Percentiles rank a stretch among this genome's conserved stretches.
These are phyloP conservation scores for Microtus montanus DNA, from an alignment of 2,113 vertebrate genomes.

Conservation along the genomic window DNA sequence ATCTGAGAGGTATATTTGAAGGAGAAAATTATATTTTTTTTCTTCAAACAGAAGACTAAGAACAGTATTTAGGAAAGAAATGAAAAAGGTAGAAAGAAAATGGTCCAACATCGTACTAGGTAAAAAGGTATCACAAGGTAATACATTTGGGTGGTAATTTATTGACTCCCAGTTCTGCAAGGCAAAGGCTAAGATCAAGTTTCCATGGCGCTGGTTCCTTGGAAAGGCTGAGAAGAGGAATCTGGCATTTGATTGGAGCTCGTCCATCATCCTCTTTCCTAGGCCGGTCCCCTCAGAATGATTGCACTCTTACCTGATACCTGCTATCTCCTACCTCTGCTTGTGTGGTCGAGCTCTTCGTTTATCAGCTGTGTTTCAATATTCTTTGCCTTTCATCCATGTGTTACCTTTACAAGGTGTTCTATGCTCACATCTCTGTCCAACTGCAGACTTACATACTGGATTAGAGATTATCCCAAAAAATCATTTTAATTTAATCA, in stretches of 20 bases:
- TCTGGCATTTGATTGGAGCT: neutral
- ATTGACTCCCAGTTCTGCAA: neutral
- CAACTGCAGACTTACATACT: neutral
- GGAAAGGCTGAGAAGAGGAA: neutral
- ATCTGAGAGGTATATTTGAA: neutral
- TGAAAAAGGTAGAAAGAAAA: neutral
- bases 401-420: neutral
- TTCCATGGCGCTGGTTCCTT: neutral
- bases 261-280: too few relatives aligned
- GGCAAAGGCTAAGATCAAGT: neutral
- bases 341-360: neutral
- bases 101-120: neutral
- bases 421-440: neutral
- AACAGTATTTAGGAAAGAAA: neutral
- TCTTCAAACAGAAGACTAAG: neutral
- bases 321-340: neutral
- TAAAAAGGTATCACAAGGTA: neutral
- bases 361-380: neutral
- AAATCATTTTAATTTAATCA: neutral
- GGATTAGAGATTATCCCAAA: neutral
- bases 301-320: neutral
- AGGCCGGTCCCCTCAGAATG: neutral
- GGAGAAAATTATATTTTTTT: neutral
- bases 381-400: neutral
- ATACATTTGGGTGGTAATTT: neutral